Base-by-base conservation (phyloP, 2,113 vertebrate genomes). In the Smithornis capensis region DNA sequence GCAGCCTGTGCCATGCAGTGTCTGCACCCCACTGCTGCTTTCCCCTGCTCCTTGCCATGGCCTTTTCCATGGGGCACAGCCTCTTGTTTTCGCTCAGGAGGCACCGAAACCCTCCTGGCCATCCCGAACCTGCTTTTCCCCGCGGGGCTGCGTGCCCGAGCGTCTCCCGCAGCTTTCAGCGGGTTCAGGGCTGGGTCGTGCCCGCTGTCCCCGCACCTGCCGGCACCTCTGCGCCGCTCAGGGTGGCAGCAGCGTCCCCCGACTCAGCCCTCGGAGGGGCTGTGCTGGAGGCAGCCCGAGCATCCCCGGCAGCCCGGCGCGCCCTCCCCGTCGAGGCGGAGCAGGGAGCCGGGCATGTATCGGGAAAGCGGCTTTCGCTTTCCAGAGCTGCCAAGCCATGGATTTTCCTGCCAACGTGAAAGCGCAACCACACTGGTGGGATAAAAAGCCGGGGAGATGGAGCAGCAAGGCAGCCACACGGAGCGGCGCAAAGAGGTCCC, bases 391-490 rank as follows among this genome's bases (percentile, higher is more conserved):
- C 5, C 31, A 17, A 15, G 35, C 35, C 1, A 0, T 7, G 95
- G 90, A 10, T 82, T 96, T 96, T 95, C 92, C 96, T 62, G 22
- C 1, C 3, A 69, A 96, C 1, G 6, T 85, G 94, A 96, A 96
- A 94, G 74, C 7, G 60, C 28, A 47, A 38, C 71, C 7, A 3
- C 11, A 17, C 16, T 6, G 3, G 53, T 27, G 3, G 64, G 3
- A 96, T 96, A 95, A 90, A 94, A 90, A 76, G 85, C 65, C 3
- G 13, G 13, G 31, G 85, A 76, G 90, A 95, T 92, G 85, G 67
- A 10, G 57, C 91, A 85, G 81, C 38, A 3, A 65, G 37, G 49
- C 57, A 64, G 13, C 0, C 19, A 37, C 60, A 0, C 4, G 0
- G 0, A 64, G 6, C 2, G 0, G 73, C 15, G 3, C 0, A 1